Percentiles rank a stretch among this genome's conserved stretches.
These are phyloP conservation scores for Leptogaster cylindrica DNA, from an alignment of 2,888 invertebrate species.

Conservation along the genomic window DNA sequence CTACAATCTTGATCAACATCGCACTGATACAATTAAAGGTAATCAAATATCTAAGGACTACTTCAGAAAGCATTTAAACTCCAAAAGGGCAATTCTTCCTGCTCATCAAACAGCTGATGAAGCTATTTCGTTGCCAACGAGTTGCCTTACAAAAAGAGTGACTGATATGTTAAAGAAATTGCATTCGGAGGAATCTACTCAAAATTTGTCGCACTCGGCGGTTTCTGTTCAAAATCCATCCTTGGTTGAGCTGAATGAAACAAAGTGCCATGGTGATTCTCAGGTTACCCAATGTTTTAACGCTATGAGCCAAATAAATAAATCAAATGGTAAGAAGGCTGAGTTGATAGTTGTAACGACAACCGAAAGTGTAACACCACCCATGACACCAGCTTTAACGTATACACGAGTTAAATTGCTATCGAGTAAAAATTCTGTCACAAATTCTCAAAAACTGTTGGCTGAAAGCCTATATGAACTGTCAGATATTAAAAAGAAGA, in stretches of 20 bases:
- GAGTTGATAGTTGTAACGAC: too few relatives aligned
- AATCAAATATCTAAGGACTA: too few relatives aligned
- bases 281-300: background rate
- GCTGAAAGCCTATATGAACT: constrained; percentile 58
- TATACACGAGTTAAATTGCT: constrained; percentile 58
- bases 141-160: background rate
- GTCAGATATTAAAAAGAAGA: constrained; percentile 54
- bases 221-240: background rate
- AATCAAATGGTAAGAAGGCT: too few relatives aligned
- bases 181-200: too few relatives aligned
- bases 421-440: constrained; percentile 46
- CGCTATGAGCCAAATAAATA: background rate
- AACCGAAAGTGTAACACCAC: constrained; percentile 4
- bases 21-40: too few relatives aligned
- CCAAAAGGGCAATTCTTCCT: too few relatives aligned
- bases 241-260: background rate
- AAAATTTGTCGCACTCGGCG: too few relatives aligned
- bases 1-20: too few relatives aligned
- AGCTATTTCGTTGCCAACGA: too few relatives aligned
- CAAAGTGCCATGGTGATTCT: background rate
- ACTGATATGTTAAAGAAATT: constrained; percentile 10
- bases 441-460: constrained; percentile 49
- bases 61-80: too few relatives aligned
- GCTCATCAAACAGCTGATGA: too few relatives aligned
- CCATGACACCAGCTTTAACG: constrained; percentile 56